phyloP scores from a whole-genome alignment of 1,140 invertebrate species.

The Bombus confusus region DNA sequence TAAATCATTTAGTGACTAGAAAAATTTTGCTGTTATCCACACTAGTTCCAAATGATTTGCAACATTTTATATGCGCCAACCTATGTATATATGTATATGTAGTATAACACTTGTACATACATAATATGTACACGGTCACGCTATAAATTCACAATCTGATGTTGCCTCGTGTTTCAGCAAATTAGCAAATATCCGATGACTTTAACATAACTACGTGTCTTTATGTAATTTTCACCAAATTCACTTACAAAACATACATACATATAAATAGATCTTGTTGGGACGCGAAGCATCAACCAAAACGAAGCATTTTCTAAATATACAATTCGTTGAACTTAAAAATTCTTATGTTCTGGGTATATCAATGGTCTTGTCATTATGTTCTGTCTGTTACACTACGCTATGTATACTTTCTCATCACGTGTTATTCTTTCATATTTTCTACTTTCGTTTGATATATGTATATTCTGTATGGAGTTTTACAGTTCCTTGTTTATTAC shows the following conservation, averaged over 20 bases:
- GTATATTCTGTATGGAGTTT: constrained; percentile 3
- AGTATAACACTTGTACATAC: constrained; percentile 71
- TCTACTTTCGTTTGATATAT: not conserved
- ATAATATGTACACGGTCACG: constrained; percentile 49
- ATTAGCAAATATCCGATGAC: constrained; percentile 9
- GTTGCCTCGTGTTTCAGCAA: constrained; percentile 53
- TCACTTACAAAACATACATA: not conserved
- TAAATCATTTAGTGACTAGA: not conserved
- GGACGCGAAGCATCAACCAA: constrained; percentile 52
- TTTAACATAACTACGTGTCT: constrained; percentile 24
- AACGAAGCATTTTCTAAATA: constrained; percentile 40
- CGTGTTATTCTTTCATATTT: constrained; percentile 23
- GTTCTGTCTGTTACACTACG: constrained; percentile 28
- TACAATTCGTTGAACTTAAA: not conserved
- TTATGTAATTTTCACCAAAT: constrained; percentile 20
- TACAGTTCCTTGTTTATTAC: constrained; percentile 3
- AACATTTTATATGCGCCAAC: not conserved
- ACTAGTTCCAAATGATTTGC: not conserved
- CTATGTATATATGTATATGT: not conserved
- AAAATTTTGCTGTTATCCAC: not conserved
- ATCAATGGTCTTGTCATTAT: constrained; percentile 24
- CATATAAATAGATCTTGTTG: not conserved
- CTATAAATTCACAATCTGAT: constrained; percentile 50
- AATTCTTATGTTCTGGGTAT: constrained; percentile 23
- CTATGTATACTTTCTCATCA: constrained; percentile 29